Percentiles rank a stretch among this genome's conserved stretches.
Evolutionary conservation across 2,797 vertebrate species (phyloP).

Genomic region (Stomatorhinus walkeri): DNA sequence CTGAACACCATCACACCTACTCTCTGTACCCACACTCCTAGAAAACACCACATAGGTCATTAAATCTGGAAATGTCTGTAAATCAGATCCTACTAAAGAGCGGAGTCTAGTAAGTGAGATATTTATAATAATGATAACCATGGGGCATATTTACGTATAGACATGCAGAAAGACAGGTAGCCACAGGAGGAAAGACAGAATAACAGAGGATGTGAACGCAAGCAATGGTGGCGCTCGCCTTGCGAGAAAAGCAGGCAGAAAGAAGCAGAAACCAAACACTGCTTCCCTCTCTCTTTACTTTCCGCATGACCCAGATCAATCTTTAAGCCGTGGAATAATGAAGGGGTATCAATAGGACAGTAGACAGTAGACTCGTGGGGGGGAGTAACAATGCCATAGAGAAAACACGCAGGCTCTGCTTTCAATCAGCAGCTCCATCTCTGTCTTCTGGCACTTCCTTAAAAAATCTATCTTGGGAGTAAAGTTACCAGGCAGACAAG

Average conservation of each 20-base stretch:
- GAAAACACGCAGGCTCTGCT: constrained; percentile 2
- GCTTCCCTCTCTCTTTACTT: constrained; percentile 1
- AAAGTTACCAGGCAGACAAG: background rate
- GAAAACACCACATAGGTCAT: background rate
- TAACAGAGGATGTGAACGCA: background rate
- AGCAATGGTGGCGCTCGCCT: background rate
- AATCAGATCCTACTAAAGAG: background rate
- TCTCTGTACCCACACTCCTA: background rate
- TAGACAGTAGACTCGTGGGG: background rate
- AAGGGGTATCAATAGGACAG: background rate
- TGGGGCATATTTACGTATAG: background rate
- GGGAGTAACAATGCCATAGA: background rate
- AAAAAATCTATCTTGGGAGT: constrained; percentile 4
- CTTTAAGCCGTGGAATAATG: background rate
- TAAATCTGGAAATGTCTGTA: background rate
- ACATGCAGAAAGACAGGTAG: background rate
- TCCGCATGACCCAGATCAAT: constrained; percentile 18
- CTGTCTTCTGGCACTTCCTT: background rate
- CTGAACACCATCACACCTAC: background rate
- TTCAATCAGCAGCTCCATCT: background rate
- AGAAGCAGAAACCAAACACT: constrained; percentile 3
- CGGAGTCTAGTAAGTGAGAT: background rate
- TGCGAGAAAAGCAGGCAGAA: background rate
- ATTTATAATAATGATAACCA: background rate
- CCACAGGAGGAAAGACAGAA: background rate